A percentile compares a stretch with the other conserved stretches of the same genome.
These are phyloP conservation scores for Amyelois transitella DNA, from an alignment of 1,140 invertebrate genomes.

Conservation along the genomic window DNA sequence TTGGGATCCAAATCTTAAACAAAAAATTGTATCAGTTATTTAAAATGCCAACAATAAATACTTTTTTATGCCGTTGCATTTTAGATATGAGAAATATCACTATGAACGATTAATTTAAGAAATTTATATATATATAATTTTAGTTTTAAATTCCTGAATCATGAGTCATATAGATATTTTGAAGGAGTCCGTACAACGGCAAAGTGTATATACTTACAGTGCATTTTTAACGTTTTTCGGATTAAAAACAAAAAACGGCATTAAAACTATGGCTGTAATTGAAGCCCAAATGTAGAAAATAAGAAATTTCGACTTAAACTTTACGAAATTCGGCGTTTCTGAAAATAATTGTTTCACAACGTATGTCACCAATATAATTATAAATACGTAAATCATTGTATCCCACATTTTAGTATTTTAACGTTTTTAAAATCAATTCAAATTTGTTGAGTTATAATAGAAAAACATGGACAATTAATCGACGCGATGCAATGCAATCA, in stretches of 20 bases:
- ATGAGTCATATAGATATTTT: neutral
- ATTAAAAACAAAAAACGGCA: conserved; percentile 70
- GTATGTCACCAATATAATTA: conserved; percentile 55
- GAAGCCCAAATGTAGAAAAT: conserved; percentile 67
- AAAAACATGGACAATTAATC: too few relatives aligned
- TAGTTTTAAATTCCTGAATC: neutral
- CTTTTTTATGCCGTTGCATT: too few relatives aligned
- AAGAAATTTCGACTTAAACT: conserved; percentile 73
- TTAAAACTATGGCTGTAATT: conserved; percentile 50
- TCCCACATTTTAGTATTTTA: conserved; percentile 45
- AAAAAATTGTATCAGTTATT: neutral
- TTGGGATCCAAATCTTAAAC: conserved; percentile 55
- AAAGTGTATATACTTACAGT: conserved; percentile 50
- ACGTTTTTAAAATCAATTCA: neutral
- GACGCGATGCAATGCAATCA: too few relatives aligned
- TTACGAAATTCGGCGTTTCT: conserved; percentile 66
- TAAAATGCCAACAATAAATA: neutral
- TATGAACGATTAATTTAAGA: too few relatives aligned
- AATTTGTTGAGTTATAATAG: too few relatives aligned
- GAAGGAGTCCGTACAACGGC: neutral
- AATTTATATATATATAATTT: too few relatives aligned
- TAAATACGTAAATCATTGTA: conserved; percentile 56
- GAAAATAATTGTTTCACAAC: conserved; percentile 69
- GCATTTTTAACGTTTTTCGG: conserved; percentile 71
- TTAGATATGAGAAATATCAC: too few relatives aligned